Conservation (phyloP, 2,797 vertebrate genomes). For the Galagoides demidoff region DNA sequence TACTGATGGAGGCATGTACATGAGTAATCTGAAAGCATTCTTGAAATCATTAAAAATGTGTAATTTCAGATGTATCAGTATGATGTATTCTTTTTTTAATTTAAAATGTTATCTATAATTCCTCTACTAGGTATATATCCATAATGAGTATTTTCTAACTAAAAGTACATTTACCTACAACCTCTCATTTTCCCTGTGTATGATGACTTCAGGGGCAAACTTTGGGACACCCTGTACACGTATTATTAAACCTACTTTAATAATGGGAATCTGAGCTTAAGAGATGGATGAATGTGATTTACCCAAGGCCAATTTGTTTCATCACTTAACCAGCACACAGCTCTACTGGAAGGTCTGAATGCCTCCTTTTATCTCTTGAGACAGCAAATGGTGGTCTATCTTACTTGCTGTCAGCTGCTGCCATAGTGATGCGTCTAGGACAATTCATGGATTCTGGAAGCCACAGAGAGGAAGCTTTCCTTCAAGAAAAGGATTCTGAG, state of each 20-base stretch:
- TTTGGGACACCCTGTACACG: no score
- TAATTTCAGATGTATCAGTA: neutral
- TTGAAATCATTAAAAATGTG: neutral
- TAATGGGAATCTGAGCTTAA: neutral
- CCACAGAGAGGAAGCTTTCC: neutral
- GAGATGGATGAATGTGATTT: neutral
- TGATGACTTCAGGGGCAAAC: no score
- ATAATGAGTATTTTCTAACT: no score
- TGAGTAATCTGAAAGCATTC: neutral
- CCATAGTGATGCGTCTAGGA: neutral
- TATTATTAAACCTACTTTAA: neutral
- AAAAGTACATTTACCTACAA: no score
- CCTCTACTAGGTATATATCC: no score
- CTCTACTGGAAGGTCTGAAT: neutral
- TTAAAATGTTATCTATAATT: no score
- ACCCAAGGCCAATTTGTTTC: neutral
- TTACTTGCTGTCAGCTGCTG: neutral
- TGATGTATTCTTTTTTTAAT: neutral
- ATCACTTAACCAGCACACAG: neutral
- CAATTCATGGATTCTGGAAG: no score
- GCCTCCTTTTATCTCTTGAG: neutral
- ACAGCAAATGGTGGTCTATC: neutral
- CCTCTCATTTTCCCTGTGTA: no score
- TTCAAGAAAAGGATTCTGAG: neutral
- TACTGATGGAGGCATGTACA: neutral